Evolutionary conservation across 2,113 vertebrate genomes (phyloP).

Genomic region (Tragelaphus scriptus): DNA sequence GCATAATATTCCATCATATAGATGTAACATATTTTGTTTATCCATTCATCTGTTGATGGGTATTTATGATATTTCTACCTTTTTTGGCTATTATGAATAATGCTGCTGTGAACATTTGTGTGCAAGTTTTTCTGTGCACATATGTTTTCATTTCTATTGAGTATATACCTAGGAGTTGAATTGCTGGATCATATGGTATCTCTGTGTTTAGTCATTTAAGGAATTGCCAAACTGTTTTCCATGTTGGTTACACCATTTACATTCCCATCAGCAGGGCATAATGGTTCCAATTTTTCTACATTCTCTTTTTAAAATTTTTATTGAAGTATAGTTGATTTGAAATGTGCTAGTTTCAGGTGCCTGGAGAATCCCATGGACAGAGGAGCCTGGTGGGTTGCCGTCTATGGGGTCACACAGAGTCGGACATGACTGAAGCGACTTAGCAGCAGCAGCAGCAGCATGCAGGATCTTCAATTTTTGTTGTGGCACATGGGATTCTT

Average conservation of each 20-base stretch:
- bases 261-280: neutral
- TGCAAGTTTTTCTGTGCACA: neutral
- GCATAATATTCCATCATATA: neutral
- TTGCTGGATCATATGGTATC: neutral
- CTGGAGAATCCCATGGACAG: too few relatives aligned
- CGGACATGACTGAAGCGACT: too few relatives aligned
- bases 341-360: neutral
- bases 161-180: neutral
- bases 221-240: neutral
- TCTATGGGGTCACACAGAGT: too few relatives aligned
- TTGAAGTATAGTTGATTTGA: neutral
- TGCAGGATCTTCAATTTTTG: neutral
- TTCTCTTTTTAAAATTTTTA: neutral
- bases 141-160: neutral
- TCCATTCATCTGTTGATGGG: neutral
- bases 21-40: neutral
- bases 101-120: neutral
- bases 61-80: neutral
- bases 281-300: neutral
- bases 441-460: neutral
- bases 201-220: neutral
- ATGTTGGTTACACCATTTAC: neutral
- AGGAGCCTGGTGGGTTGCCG: too few relatives aligned
- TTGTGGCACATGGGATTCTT: neutral
- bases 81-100: neutral